phyloP scores from a whole-genome alignment of 2,888 invertebrate species.

The Dryobotodes eremita region DNA sequence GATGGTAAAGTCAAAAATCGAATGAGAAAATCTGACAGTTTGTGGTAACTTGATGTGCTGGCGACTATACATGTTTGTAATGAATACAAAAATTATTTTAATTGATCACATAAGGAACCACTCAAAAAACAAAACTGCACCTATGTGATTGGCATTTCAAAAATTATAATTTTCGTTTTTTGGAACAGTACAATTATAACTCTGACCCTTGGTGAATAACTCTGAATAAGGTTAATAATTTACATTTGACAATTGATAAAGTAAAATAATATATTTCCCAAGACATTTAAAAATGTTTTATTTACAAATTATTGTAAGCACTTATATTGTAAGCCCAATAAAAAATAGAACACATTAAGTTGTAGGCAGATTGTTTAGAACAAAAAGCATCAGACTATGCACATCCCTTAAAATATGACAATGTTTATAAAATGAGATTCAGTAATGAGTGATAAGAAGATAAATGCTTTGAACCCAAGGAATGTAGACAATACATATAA shows the following conservation, averaged over 20 bases:
- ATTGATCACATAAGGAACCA: not conserved
- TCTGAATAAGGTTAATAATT: not conserved
- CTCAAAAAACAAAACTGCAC: not conserved
- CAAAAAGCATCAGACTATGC: not conserved
- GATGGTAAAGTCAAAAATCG: too few relatives aligned
- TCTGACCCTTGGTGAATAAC: not conserved
- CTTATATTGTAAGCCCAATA: too few relatives aligned
- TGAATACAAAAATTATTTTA: not conserved
- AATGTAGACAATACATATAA: conserved; percentile 38
- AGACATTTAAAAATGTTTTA: conserved; percentile 31
- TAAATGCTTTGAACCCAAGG: conserved; percentile 39
- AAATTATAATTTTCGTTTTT: too few relatives aligned
- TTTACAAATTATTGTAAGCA: conserved; percentile 23
- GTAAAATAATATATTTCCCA: conserved; percentile 20
- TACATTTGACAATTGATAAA: not conserved
- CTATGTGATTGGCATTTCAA: not conserved
- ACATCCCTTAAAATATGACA: not conserved
- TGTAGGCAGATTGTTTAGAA: conserved; percentile 12
- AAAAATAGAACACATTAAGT: not conserved
- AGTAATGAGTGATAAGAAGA: not conserved
- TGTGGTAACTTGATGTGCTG: too few relatives aligned
- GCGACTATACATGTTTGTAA: not conserved
- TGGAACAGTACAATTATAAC: not conserved
- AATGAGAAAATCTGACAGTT: too few relatives aligned
- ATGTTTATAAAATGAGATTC: not conserved